phyloP scores from a whole-genome alignment of 2,113 vertebrate genomes.

The Tragulus kanchil region DNA sequence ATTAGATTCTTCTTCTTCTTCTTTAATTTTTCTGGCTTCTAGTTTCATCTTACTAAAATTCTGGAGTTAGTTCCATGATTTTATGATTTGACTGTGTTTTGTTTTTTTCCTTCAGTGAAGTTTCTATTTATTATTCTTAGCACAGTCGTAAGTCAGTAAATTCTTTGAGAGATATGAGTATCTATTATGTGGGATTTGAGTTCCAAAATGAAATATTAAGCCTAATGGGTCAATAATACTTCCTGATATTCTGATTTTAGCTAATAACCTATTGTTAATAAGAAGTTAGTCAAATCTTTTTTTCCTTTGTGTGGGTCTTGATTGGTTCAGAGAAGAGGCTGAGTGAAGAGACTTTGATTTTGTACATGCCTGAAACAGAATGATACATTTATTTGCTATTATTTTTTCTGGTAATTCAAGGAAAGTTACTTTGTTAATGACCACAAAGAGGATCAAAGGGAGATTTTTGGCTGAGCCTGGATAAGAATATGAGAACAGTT shows the following conservation, averaged over 20 bases:
- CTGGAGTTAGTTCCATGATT: not conserved
- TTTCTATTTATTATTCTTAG: slow-evolving; percentile 14
- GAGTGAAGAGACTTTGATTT: not conserved
- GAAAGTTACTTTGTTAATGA: not conserved
- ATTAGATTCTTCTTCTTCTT: not conserved
- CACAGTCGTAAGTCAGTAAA: not conserved
- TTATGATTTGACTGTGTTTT: not conserved
- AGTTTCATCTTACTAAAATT: slow-evolving; percentile 1
- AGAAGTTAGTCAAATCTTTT: slow-evolving; percentile 7
- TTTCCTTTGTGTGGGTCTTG: not conserved
- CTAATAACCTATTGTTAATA: not conserved
- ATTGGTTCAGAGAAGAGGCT: not conserved
- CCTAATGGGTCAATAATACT: slow-evolving; percentile 1
- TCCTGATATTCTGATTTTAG: slow-evolving; percentile 35
- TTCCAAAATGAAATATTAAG: slow-evolving; percentile 23
- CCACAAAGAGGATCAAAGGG: not conserved
- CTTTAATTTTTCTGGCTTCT: not conserved
- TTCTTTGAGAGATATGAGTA: not conserved
- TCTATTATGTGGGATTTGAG: not conserved
- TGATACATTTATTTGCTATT: not conserved
- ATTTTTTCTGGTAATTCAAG: not conserved
- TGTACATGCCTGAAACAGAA: not conserved
- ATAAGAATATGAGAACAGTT: not conserved
- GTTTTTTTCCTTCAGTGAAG: not conserved
- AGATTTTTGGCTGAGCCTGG: not conserved